phyloP scores from a whole-genome alignment of 2,113 vertebrate genomes.

The Okapia johnstoni region DNA sequence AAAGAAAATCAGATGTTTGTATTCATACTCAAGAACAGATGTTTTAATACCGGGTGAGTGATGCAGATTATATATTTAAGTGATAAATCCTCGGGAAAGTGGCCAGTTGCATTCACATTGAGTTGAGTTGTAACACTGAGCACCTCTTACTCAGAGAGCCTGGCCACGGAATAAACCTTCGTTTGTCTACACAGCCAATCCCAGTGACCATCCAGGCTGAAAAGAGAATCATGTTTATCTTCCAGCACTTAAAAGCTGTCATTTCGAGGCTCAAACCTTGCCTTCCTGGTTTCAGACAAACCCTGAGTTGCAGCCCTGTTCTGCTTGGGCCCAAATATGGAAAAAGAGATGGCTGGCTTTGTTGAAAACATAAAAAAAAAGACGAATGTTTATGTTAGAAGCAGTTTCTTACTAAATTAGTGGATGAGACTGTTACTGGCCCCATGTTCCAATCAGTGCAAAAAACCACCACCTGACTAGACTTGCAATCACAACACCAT shows the following conservation, averaged over 20 bases:
- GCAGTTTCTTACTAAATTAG: neutral
- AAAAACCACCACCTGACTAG: neutral
- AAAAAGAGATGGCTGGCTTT: neutral
- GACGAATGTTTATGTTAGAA: neutral
- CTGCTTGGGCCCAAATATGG: neutral
- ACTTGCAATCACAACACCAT: neutral
- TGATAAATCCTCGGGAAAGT: constrained; percentile 27
- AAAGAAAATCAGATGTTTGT: constrained; percentile 32
- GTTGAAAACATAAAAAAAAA: neutral
- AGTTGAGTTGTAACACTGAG: neutral
- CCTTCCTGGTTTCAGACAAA: neutral
- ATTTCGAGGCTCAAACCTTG: neutral
- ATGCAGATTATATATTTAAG: constrained; percentile 27
- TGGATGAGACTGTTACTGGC: neutral
- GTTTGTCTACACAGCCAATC: neutral
- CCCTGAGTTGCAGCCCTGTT: neutral
- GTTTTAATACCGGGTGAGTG: constrained; percentile 15
- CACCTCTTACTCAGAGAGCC: neutral
- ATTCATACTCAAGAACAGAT: constrained; percentile 40
- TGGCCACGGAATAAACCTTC: neutral
- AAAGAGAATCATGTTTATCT: neutral
- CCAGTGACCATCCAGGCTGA: neutral
- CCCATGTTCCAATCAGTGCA: neutral
- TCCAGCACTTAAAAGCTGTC: neutral
- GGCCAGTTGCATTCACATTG: neutral